These are phyloP conservation scores for Digitonthophagus gazella DNA, from an alignment of 2,888 invertebrate genomes.

Conservation along the genomic window DNA sequence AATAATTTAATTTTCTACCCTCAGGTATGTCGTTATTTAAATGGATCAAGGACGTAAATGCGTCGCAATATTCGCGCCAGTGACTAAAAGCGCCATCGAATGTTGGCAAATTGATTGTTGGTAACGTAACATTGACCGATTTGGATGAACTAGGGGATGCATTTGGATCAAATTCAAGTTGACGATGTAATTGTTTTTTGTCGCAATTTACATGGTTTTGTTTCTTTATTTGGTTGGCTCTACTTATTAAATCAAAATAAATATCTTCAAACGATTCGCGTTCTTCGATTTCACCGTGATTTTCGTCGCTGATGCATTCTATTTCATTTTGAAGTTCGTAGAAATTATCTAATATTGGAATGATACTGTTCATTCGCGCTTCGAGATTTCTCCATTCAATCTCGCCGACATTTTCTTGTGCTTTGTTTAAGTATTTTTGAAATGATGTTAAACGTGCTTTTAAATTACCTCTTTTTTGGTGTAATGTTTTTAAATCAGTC, in stretches of 20 bases:
- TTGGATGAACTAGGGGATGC: neutral
- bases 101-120: slow-evolving; percentile 22
- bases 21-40: neutral
- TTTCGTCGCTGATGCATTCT: neutral
- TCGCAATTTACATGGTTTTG: neutral
- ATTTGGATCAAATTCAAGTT: neutral
- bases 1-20: neutral
- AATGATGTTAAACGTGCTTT: slow-evolving; percentile 5
- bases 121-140: slow-evolving; percentile 18
- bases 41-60: slow-evolving; percentile 23
- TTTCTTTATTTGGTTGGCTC: neutral
- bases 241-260: slow-evolving; percentile 3
- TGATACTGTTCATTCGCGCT: neutral
- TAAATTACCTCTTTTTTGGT: slow-evolving; percentile 5
- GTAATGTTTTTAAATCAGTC: slow-evolving; percentile 40
- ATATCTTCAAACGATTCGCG: neutral
- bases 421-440: neutral
- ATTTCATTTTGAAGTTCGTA: neutral
- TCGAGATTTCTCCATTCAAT: neutral
- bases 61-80: slow-evolving; percentile 27
- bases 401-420: neutral
- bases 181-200: neutral
- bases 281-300: neutral
- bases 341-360: neutral
- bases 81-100: slow-evolving; percentile 19